A percentile compares a stretch with the other conserved stretches of the same genome.
phyloP scores from a whole-genome alignment of 2,113 vertebrate species.

The Tychaedon coryphoeus region DNA sequence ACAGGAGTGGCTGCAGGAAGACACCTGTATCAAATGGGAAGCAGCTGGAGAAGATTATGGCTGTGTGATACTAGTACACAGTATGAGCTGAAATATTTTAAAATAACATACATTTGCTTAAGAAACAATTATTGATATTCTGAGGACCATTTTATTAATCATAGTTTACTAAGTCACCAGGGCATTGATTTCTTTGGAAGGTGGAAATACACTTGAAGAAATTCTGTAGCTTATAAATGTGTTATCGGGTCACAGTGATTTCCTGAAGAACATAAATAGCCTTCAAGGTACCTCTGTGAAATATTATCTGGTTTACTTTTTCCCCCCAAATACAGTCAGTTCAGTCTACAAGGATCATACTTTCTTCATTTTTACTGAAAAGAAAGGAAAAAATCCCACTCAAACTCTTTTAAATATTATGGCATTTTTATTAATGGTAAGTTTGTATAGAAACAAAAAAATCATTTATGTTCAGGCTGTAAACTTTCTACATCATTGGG shows the following conservation, averaged over 20 bases:
- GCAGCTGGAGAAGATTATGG: not conserved
- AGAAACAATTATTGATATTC: not conserved
- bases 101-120: not conserved
- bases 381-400: not conserved
- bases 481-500: not conserved
- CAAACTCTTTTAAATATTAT: not conserved
- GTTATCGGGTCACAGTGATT: not conserved
- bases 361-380: not conserved
- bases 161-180: not conserved
- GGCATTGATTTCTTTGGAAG: not conserved
- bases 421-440: slow-evolving; percentile 29
- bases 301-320: not conserved
- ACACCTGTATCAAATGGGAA: not conserved
- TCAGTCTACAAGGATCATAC: not conserved
- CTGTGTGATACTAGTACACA: not conserved
- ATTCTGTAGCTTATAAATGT: not conserved
- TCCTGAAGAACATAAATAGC: not conserved
- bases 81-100: not conserved
- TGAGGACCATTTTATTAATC: not conserved
- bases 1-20: not conserved
- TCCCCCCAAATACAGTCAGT: fast-evolving
- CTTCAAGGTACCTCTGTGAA: not conserved
- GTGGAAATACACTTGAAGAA: not conserved
- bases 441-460: not conserved
- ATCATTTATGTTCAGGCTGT: not conserved